These are phyloP conservation scores for Acrocyrtus sp. DNA, from an alignment of 2,888 invertebrate genomes.

Conservation along the genomic window DNA sequence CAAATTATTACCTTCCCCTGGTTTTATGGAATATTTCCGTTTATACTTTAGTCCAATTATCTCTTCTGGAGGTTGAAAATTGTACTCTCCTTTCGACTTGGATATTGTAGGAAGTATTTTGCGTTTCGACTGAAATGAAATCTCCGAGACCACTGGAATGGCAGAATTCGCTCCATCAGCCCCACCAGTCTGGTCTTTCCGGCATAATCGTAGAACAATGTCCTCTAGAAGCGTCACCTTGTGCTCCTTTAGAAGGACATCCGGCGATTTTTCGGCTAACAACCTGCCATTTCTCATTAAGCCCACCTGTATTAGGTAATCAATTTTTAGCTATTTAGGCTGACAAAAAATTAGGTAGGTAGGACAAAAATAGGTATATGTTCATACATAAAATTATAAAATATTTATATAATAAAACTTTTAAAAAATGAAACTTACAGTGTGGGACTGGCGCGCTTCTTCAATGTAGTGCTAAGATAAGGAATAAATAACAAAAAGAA, in stretches of 20 bases:
- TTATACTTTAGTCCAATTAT: slow-evolving; percentile 46
- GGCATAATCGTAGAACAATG: slow-evolving; percentile 53
- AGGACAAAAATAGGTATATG: no score
- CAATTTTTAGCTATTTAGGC: no score
- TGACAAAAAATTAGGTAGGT: no score
- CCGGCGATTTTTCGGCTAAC: slow-evolving; percentile 51
- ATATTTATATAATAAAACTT: no score
- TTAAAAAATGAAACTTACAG: no score
- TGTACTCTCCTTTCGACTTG: slow-evolving; percentile 18
- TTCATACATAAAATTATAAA: no score
- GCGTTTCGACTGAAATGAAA: slow-evolving; percentile 39
- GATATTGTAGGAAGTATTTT: slow-evolving; percentile 18
- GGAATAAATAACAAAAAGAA: not conserved
- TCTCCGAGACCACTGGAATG: slow-evolving; percentile 26
- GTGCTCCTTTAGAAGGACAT: slow-evolving; percentile 25
- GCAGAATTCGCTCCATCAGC: not conserved
- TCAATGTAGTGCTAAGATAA: slow-evolving; percentile 78
- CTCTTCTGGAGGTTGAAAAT: slow-evolving; percentile 18
- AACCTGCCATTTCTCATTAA: slow-evolving; percentile 37
- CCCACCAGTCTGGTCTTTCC: slow-evolving; percentile 29
- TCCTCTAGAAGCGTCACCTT: slow-evolving; percentile 52
- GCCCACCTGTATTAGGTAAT: slow-evolving; percentile 25
- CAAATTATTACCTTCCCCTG: slow-evolving; percentile 3
- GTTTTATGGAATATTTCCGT: slow-evolving; percentile 38
- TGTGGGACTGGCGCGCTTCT: slow-evolving; percentile 90